Evolutionary conservation across 2,888 invertebrate species (phyloP).

Genomic region (Clitarchus hookeri): DNA sequence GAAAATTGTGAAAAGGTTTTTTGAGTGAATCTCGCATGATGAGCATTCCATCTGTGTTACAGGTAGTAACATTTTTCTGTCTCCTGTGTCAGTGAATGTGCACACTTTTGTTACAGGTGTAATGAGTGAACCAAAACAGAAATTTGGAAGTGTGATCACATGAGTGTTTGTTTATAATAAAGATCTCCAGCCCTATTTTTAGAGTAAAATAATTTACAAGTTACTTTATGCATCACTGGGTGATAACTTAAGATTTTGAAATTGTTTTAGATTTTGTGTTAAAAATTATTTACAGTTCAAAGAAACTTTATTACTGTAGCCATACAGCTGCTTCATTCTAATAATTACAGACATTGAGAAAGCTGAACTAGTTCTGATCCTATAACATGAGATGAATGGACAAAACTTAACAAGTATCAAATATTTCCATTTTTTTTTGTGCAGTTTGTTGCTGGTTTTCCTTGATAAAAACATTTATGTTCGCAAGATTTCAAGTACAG

Average conservation of each 20-base stretch:
- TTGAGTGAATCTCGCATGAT: conserved; percentile 51
- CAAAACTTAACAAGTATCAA: no score
- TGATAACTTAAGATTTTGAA: neutral
- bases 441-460: no score
- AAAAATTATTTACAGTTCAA: no score
- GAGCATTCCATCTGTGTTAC: neutral
- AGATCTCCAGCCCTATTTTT: neutral
- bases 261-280: no score
- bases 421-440: no score
- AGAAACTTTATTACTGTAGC: no score
- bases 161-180: neutral
- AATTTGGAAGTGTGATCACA: neutral
- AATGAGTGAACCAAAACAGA: neutral
- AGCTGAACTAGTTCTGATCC: no score
- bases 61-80: neutral
- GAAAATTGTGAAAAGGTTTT: conserved; percentile 79
- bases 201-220: neutral
- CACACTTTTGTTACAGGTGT: neutral
- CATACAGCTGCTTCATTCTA: no score
- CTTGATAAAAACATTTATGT: no score
- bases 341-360: no score
- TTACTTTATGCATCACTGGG: neutral
- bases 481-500: no score
- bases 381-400: no score
- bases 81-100: neutral